Percentiles rank a stretch among this genome's conserved stretches.
Conservation (phyloP, 2,113 vertebrate genomes). For the Salvelinus sp. region DNA sequence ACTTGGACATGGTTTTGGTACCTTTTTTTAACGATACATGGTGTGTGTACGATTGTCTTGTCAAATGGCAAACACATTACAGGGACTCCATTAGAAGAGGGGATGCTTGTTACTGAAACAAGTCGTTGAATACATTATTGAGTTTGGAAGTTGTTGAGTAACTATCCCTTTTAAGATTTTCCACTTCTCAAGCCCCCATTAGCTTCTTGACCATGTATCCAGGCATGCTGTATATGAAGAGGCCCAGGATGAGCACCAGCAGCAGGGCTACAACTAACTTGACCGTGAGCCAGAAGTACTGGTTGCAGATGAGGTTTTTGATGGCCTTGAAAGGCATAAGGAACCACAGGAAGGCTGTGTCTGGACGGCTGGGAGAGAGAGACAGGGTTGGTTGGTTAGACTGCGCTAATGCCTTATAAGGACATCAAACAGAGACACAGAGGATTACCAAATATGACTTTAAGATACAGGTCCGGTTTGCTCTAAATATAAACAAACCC, state of each 20-base stretch:
- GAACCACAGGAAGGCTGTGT: slow-evolving; percentile 83
- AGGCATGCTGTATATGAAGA: slow-evolving; percentile 83
- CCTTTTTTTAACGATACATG: neutral
- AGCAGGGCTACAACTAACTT: slow-evolving; percentile 76
- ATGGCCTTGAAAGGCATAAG: slow-evolving; percentile 81
- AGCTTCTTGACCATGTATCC: slow-evolving; percentile 83
- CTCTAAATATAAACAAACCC: neutral
- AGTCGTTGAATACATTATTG: neutral
- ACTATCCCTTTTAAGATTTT: too few species aligned
- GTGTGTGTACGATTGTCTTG: neutral
- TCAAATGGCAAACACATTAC: too few species aligned
- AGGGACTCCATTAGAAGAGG: neutral
- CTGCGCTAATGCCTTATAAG: neutral
- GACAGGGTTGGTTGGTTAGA: slow-evolving; percentile 25
- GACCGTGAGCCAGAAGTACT: slow-evolving; percentile 78
- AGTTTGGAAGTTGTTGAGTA: neutral
- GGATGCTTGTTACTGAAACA: slow-evolving; percentile 26
- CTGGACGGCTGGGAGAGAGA: slow-evolving; percentile 70
- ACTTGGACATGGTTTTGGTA: neutral
- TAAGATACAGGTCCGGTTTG: neutral
- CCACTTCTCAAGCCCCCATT: slow-evolving; percentile 74
- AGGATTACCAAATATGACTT: slow-evolving; percentile 4
- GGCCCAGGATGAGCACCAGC: slow-evolving; percentile 76
- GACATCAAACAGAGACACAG: slow-evolving; percentile 19
- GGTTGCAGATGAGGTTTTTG: slow-evolving; percentile 82